A percentile compares a stretch with the other conserved stretches of the same genome.
phyloP scores from a whole-genome alignment of 2,797 vertebrate genomes.

The Jordanella pulchra region DNA sequence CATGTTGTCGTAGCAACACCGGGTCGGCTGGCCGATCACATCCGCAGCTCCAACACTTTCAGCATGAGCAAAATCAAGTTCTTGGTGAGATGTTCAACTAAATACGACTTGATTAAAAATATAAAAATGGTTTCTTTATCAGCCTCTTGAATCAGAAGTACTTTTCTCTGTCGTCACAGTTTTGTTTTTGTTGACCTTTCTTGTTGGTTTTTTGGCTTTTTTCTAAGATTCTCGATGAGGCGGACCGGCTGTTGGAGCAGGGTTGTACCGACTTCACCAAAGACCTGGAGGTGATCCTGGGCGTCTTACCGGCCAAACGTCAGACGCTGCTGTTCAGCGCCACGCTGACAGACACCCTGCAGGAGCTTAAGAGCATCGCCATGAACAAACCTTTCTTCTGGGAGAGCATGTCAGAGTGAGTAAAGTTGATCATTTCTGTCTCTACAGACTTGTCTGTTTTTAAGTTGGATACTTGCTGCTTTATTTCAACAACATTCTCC shows the following conservation, averaged over 20 bases:
- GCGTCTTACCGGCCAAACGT: slow-evolving; percentile 76
- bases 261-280: slow-evolving; percentile 91
- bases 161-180: not conserved
- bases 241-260: slow-evolving; percentile 92
- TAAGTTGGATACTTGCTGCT: too few species aligned
- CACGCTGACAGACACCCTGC: slow-evolving; percentile 89
- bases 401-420: slow-evolving; percentile 90
- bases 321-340: slow-evolving; percentile 96
- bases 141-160: not conserved
- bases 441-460: too few species aligned
- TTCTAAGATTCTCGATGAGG: slow-evolving; percentile 91
- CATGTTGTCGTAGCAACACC: slow-evolving; percentile 93
- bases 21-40: slow-evolving; percentile 90
- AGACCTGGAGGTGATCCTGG: slow-evolving; percentile 91
- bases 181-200: not conserved
- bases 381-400: slow-evolving; percentile 93
- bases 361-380: slow-evolving; percentile 86
- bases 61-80: slow-evolving; percentile 87
- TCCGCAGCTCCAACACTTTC: slow-evolving; percentile 91
- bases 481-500: too few species aligned
- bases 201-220: not conserved
- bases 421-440: not conserved
- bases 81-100: slow-evolving; percentile 77
- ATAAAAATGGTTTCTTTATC: too few species aligned
- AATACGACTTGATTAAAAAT: not conserved